Percentiles rank a stretch among this genome's conserved stretches.
Evolutionary conservation across 1,140 invertebrate species (phyloP).

Genomic region (Eufriesea mexicana): DNA sequence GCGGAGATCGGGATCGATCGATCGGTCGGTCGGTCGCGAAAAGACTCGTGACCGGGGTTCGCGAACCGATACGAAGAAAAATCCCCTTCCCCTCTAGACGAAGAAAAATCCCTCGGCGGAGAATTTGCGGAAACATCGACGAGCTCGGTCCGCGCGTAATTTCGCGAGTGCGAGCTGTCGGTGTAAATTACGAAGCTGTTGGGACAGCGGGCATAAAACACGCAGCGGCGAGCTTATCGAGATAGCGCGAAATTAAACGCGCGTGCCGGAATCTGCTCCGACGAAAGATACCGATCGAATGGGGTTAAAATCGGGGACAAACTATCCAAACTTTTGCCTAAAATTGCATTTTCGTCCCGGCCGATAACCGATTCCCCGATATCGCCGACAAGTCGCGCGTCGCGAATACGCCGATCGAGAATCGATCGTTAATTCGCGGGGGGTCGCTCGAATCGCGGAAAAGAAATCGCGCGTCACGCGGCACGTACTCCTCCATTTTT

Average conservation of each 20-base stretch:
- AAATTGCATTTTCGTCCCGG: constrained; percentile 29
- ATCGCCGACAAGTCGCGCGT: constrained; percentile 7
- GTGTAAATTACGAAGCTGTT: constrained; percentile 11
- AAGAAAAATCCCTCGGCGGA: too few species aligned
- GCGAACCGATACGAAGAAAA: too few species aligned
- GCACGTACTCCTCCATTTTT: not conserved
- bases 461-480: not conserved
- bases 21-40: too few species aligned
- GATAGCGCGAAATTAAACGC: constrained; percentile 48
- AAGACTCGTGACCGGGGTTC: too few species aligned
- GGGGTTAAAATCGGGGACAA: constrained; percentile 32
- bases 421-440: not conserved
- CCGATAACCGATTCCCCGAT: constrained; percentile 34
- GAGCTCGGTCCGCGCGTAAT: not conserved
- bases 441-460: not conserved
- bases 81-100: too few species aligned
- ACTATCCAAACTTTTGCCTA: not conserved
- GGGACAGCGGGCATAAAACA: constrained; percentile 21
- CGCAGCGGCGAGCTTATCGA: constrained; percentile 22
- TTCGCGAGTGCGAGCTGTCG: not conserved
- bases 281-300: constrained; percentile 51
- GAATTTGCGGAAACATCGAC: not conserved
- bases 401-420: constrained; percentile 1
- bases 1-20: too few species aligned
- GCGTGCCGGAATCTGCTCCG: constrained; percentile 7